Base-by-base conservation (phyloP, 2,888 invertebrate species). In the Protonemura montana region DNA sequence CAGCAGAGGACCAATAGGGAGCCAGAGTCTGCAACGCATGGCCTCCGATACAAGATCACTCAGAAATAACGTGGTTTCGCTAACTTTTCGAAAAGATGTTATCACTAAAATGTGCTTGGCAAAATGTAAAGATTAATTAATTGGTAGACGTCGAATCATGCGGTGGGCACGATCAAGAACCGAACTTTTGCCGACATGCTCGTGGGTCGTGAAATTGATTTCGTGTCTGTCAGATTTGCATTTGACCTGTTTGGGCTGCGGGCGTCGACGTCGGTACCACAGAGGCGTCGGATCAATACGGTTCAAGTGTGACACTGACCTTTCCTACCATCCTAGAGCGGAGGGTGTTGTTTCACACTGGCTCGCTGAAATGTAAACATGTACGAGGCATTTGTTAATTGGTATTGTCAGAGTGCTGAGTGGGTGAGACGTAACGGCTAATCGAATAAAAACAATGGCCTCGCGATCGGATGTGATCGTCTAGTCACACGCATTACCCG, bases 21-120 rank as follows among this genome's bases (percentile, higher is more conserved):
- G 10, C 25, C 35, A 26, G 41, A n/a, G 6, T 35, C 35, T 42
- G 35, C 35, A 30, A 26, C 25, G 82, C 82, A 83, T 41, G 82
- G 13, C 27, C 26, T 21, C 82, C 13, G n/a, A 25, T 41, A 7
- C 82, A 83, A 30, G 10, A 83, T 26, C 35, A 83, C 82, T 26
- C 16, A 30, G 82, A 41, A 83, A 35, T 30, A 82, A 26, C 82
- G 82, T 83, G 82, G 85, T 77, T 59, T 59, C 59, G 59, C 59
- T 59, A 59, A 21, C 16, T 35, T 10, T 21, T 59, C 16, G 13
- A 59, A 35, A 59, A 59, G 59, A 59, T 59, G 16, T 59, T 59
- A 59, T 59, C 59, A 21, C 59, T 21, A 59, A 59, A 59, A 59
- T 59, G 59, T 59, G 3, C 59, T 7, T 59, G 1, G 16, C 59